Conservation (phyloP, 2,797 vertebrate species). For the Anguilla megastoma region DNA sequence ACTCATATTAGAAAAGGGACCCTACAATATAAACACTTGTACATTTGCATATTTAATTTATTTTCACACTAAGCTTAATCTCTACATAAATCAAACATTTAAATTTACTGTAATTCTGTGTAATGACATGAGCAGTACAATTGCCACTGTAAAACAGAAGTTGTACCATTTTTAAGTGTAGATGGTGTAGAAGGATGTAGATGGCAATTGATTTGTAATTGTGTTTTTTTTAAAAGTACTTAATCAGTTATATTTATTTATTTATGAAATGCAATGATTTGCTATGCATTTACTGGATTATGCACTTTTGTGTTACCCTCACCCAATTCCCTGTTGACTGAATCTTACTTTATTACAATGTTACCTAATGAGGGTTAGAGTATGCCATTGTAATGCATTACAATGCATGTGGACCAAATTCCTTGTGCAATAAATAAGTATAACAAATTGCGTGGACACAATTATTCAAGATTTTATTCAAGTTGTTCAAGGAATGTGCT, state of each 20-base stretch:
- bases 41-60: background rate
- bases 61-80: background rate
- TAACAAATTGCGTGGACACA: background rate
- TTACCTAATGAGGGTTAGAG: constrained; percentile 48
- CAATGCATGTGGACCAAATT: constrained; percentile 23
- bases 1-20: background rate
- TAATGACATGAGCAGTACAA: background rate
- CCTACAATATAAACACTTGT: background rate
- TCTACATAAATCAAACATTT: background rate
- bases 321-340: background rate
- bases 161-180: constrained; percentile 22
- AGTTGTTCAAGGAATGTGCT: background rate
- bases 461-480: background rate
- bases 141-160: background rate
- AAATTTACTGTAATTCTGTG: background rate
- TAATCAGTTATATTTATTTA: constrained; percentile 16
- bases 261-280: constrained; percentile 26
- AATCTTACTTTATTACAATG: background rate
- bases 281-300: constrained; percentile 23
- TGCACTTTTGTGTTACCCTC: constrained; percentile 31
- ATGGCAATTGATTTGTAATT: background rate
- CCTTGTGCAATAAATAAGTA: constrained; percentile 12
- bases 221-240: constrained; percentile 9
- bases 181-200: background rate
- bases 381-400: constrained; percentile 59